Conservation (phyloP, 2,113 vertebrate species). For the Amazona guildingii region DNA sequence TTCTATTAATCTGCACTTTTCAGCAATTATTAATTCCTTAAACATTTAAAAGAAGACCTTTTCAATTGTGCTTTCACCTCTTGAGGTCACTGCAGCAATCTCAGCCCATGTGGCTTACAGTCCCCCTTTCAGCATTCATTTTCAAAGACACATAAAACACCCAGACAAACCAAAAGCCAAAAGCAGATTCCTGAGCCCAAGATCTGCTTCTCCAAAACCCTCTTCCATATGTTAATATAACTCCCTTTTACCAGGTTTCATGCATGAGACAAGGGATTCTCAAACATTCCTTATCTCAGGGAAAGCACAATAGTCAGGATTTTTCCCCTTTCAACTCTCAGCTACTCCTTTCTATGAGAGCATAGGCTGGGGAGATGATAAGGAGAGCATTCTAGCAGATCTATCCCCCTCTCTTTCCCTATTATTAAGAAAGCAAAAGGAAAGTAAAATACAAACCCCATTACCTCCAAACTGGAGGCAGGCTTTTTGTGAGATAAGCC, state of each 20-base stretch:
- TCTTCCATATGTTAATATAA: conserved; percentile 48
- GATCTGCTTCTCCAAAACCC: not conserved
- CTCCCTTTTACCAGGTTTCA: conserved; percentile 18
- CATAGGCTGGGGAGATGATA: conserved; percentile 13
- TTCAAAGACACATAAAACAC: conserved; percentile 26
- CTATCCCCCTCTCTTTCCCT: conserved; percentile 25
- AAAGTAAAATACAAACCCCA: conserved; percentile 7
- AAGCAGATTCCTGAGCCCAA: conserved; percentile 42
- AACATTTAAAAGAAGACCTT: conserved; percentile 57
- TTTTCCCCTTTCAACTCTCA: conserved; percentile 50
- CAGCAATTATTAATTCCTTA: conserved; percentile 56
- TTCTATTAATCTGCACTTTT: conserved; percentile 43
- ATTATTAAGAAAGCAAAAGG: not conserved
- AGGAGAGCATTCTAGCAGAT: conserved; percentile 33
- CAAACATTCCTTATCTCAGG: conserved; percentile 43
- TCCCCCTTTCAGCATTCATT: not conserved
- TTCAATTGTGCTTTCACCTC: conserved; percentile 40
- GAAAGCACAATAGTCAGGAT: conserved; percentile 53
- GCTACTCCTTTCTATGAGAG: conserved; percentile 5
- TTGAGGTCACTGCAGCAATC: conserved; percentile 9
- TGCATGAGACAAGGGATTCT: conserved; percentile 42
- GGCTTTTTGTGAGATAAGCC: conserved; percentile 39
- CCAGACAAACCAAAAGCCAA: conserved; percentile 24
- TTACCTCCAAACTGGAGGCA: conserved; percentile 43
- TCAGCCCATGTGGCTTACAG: not conserved